A percentile compares a stretch with the other conserved stretches of the same genome.
Conservation (phyloP, 2,113 vertebrate genomes). For the Thunnus maccoyii region DNA sequence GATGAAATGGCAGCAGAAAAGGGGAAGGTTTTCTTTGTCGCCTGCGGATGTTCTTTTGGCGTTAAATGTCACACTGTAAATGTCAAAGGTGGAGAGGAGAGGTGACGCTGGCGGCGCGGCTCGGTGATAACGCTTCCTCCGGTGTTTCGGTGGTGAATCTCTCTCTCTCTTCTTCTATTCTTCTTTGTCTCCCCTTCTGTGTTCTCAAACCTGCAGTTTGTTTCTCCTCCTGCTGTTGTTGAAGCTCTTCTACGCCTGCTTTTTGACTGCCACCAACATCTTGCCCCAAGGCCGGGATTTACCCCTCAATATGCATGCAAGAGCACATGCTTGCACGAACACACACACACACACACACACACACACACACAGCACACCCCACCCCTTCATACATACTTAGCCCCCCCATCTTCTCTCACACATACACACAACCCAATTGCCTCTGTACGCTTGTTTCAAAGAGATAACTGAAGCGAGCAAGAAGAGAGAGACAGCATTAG, state of each 20-base stretch:
- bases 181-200: slow-evolving; percentile 34
- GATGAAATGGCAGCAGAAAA: slow-evolving; percentile 54
- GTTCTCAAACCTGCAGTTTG: slow-evolving; percentile 28
- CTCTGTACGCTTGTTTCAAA: slow-evolving; percentile 70
- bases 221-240: slow-evolving; percentile 52
- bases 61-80: slow-evolving; percentile 77
- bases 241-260: slow-evolving; percentile 52
- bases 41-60: slow-evolving; percentile 59
- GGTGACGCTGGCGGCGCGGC: slow-evolving; percentile 39
- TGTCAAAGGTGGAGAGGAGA: slow-evolving; percentile 75
- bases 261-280: slow-evolving; percentile 78
- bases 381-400: slow-evolving; percentile 10
- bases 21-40: slow-evolving; percentile 50
- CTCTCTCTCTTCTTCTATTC: slow-evolving; percentile 12
- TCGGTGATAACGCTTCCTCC: slow-evolving; percentile 36
- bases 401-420: not conserved
- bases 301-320: slow-evolving; percentile 63
- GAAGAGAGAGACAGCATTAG: slow-evolving; percentile 52
- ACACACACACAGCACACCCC: not conserved
- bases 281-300: slow-evolving; percentile 75
- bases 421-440: slow-evolving; percentile 62
- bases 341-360: not conserved
- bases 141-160: not conserved
- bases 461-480: slow-evolving; percentile 74
- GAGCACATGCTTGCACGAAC: slow-evolving; percentile 47